Conservation (phyloP, 2,888 invertebrate genomes). For the Thysanoteuthis rhombus region DNA sequence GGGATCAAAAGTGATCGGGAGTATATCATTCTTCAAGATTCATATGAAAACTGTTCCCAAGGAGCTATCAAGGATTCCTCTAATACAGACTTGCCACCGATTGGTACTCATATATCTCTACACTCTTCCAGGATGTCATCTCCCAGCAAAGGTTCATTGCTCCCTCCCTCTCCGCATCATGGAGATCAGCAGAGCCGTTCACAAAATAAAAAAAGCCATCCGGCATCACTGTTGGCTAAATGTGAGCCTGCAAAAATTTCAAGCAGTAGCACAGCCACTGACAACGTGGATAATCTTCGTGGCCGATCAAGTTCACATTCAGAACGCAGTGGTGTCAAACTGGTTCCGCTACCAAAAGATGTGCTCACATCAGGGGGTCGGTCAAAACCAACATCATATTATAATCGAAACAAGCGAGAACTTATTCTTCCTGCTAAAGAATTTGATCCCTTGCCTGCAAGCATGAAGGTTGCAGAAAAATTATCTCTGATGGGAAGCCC, state of each 20-base stretch:
- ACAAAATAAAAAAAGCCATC: constrained; percentile 1
- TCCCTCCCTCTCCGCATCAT: neutral
- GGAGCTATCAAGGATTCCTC: neutral
- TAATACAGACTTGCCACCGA: neutral
- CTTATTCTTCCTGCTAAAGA: constrained; percentile 25
- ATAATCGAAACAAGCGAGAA: constrained; percentile 23
- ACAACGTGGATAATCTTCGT: neutral
- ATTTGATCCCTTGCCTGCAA: neutral
- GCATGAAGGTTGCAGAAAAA: constrained; percentile 21
- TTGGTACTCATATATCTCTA: neutral
- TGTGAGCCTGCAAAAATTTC: constrained; percentile 21
- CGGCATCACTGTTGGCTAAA: neutral
- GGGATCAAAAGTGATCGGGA: neutral
- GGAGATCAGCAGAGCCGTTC: neutral
- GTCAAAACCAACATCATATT: neutral
- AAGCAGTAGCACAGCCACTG: neutral
- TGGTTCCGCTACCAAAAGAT: constrained; percentile 16
- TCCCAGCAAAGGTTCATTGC: neutral
- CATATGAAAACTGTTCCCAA: constrained; percentile 14
- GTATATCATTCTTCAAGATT: neutral
- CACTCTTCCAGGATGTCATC: constrained; percentile 1
- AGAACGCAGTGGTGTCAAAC: constrained; percentile 28
- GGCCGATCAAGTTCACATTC: constrained; percentile 19
- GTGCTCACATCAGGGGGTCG: neutral
- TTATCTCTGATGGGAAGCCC: constrained; percentile 17